Base-by-base conservation (phyloP, 2,113 vertebrate genomes). In the Argyrosomus japonicus region DNA sequence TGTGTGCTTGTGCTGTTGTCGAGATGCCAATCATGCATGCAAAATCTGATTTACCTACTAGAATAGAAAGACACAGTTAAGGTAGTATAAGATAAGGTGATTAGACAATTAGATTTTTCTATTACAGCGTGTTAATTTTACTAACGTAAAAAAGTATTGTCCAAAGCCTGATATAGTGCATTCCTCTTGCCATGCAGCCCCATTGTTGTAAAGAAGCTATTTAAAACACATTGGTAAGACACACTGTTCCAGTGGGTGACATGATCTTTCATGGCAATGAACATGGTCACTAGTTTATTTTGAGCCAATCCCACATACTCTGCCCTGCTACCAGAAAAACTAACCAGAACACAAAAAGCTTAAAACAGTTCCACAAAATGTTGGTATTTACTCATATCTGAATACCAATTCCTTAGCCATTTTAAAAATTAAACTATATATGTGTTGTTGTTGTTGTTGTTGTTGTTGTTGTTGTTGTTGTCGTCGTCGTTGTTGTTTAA, bases 211-310 rank as follows among this genome's bases (percentile, higher is more conserved):
- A 5, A 9, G 14, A 27, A 14, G 53, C 6, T 10, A 1, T 58
- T 58, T 48, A 40, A 77, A 60, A 23, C 45, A 36, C 14, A 21
- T 11, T 9, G 12, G 19, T 21, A 7, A 73, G 32, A 14, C 56
- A 40, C 25, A 40, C 50, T 64, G 21, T 27, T 69, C 27, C 3
- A 10, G 27, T 11, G 43, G 4, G 8, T 3, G 54, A 21, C 19
- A 29, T 45, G 32, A 45, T 68, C 29, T 29, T 65, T 45, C 23
- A 45, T 3, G 61, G 3, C 10, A 12, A 56, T 32, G 23, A 54
- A 47, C 43, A 21, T 19, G 54, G 32, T 75, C 36, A 6, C 23
- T 0, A 56, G 57, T 65, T 79, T 79, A 84, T 84, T 84, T 84
- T 79, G 48, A 74, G 64, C 18, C 2, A 12, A 64, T 56, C 60